These are phyloP conservation scores for Arothron firmamentum DNA, from an alignment of 2,113 vertebrate genomes.

Conservation along the genomic window DNA sequence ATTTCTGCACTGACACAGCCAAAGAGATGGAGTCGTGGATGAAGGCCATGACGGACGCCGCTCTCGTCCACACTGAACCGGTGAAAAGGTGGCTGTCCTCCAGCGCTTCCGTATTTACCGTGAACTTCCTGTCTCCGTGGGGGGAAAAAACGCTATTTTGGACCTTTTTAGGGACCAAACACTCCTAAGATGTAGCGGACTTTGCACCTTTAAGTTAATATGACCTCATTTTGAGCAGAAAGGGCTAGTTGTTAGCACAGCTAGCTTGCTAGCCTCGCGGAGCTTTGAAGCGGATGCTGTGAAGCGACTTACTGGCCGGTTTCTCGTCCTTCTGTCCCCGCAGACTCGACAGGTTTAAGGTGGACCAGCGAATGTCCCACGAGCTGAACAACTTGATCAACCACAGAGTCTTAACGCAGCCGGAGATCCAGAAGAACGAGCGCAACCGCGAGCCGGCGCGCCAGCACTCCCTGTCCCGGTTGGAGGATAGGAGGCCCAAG, in stretches of 20 bases:
- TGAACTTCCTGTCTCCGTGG: too few relatives aligned
- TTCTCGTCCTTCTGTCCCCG: neutral
- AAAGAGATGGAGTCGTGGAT: slow-evolving; percentile 99
- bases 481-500: slow-evolving; percentile 61
- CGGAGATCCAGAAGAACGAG: slow-evolving; percentile 89
- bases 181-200: too few relatives aligned
- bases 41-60: slow-evolving; percentile 95
- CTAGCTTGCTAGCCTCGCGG: too few relatives aligned
- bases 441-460: slow-evolving; percentile 77
- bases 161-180: too few relatives aligned
- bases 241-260: too few relatives aligned
- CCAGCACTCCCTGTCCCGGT: slow-evolving; percentile 54
- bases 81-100: slow-evolving; percentile 74
- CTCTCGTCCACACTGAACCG: slow-evolving; percentile 89
- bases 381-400: slow-evolving; percentile 87
- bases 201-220: too few relatives aligned
- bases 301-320: too few relatives aligned
- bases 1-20: slow-evolving; percentile 94
- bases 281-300: too few relatives aligned
- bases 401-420: slow-evolving; percentile 82
- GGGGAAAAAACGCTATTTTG: too few relatives aligned
- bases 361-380: slow-evolving; percentile 66
- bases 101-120: slow-evolving; percentile 33
- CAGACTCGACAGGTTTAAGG: slow-evolving; percentile 77
- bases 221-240: too few relatives aligned